Base-by-base conservation (phyloP, 1,140 invertebrate species). In the Eciton burchellii region DNA sequence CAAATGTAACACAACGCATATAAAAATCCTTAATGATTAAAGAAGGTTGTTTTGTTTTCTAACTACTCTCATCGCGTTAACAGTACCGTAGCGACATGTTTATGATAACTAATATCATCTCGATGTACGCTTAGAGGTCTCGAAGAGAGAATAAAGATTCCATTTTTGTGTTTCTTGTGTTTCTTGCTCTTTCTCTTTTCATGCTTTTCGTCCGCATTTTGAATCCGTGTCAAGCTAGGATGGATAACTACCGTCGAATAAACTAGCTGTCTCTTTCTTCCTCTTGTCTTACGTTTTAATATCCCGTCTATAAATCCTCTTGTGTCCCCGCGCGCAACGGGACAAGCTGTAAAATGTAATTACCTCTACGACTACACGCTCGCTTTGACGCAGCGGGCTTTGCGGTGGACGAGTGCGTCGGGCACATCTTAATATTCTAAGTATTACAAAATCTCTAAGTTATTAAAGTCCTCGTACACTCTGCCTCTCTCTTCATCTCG, bases 361-460 rank as follows among this genome's bases (percentile, higher is more conserved):
- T 79, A 79, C 63, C 35, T 79, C 56, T 79, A 79, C 74, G 63
- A 79, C 63, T 79, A 79, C 74, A 79, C 56, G 68, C 49, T 79
- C 52, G 63, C 74, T 79, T 79, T 79, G 74, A 79, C 14, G 35
- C 43, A 56, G 63, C 9, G 21, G 6, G 63, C 49, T 79, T 79
- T 79, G 63, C 56, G 74, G 63, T 68, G 47, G 65, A 68, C 56
- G 24, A 70, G 16, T 29, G 45, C 74, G 52, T 79, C 63, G 41
- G 29, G 74, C 21, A 43, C 56, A 57, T 57, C 74, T 68, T 79
- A 57, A 79, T 56, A 79, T 68, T 79, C 35, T 56, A 57, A 79
- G 41, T 70, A 79, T 79, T 68, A 79, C 21, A 57, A 79, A 43
- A 70, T 41, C 45, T 79, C 24, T 8, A 70, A 68, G 70, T 79